Evolutionary conservation across 1,140 invertebrate genomes (phyloP).

Genomic region (Drosophila albomicans): DNA sequence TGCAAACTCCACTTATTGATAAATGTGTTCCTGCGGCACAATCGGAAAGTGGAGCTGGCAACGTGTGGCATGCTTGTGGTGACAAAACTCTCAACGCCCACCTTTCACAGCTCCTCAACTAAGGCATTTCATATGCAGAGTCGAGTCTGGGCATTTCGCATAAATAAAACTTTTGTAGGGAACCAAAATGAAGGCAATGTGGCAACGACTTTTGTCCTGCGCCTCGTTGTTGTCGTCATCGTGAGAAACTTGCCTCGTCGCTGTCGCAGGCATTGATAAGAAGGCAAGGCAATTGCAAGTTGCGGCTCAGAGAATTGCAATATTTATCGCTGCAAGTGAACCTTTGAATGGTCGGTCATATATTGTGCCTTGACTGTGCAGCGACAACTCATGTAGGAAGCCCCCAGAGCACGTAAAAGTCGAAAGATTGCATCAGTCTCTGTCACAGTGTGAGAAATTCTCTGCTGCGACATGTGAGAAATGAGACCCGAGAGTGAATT

Average conservation of each 20-base stretch:
- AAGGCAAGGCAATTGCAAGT: constrained; percentile 23
- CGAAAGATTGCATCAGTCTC: constrained; percentile 2
- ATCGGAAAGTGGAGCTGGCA: constrained; percentile 1
- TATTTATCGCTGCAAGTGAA: constrained; percentile 77
- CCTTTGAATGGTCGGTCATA: constrained; percentile 57
- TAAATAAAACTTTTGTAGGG: constrained; percentile 59
- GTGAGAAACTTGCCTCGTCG: constrained; percentile 74
- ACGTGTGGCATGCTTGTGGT: constrained; percentile 9
- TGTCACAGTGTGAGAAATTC: constrained; percentile 5
- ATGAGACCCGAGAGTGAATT: constrained; percentile 5
- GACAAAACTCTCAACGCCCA: constrained; percentile 52
- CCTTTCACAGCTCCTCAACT: constrained; percentile 13
- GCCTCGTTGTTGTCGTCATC: constrained; percentile 60
- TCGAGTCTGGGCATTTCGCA: constrained; percentile 17
- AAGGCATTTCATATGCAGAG: constrained; percentile 22
- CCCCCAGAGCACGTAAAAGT: not conserved
- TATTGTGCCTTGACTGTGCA: constrained; percentile 40
- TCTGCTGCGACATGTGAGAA: constrained; percentile 12
- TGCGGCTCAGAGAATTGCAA: constrained; percentile 53
- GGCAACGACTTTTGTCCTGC: constrained; percentile 42
- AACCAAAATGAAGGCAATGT: constrained; percentile 23
- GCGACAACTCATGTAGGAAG: constrained; percentile 55
- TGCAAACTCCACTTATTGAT: constrained; percentile 65
- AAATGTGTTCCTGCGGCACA: constrained; percentile 40
- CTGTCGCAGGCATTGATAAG: constrained; percentile 61